These are phyloP conservation scores for Azemiops feae DNA, from an alignment of 2,113 vertebrate species.

Conservation along the genomic window DNA sequence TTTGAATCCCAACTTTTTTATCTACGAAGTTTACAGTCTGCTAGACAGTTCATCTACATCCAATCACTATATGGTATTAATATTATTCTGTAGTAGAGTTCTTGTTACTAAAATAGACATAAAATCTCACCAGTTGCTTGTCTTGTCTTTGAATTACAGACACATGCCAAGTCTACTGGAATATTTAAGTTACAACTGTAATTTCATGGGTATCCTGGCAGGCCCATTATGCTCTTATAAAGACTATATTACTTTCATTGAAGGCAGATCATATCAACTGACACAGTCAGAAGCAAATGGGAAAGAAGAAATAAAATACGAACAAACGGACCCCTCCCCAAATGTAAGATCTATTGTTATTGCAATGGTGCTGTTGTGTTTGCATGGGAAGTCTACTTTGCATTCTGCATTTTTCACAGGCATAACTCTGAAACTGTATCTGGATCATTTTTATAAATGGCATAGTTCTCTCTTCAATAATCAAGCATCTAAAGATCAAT, in stretches of 20 bases:
- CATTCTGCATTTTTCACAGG: conserved; percentile 33
- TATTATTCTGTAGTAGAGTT: background rate
- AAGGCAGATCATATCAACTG: conserved; percentile 82
- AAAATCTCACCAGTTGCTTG: conserved; percentile 47
- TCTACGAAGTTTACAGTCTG: background rate
- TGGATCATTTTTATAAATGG: conserved; percentile 27
- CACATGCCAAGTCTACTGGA: conserved; percentile 95
- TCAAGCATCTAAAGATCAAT: conserved; percentile 34
- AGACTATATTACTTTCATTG: conserved; percentile 95
- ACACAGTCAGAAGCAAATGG: conserved; percentile 80
- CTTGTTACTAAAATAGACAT: background rate
- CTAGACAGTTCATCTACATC: background rate
- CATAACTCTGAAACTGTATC: conserved; percentile 30
- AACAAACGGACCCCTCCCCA: conserved; percentile 85
- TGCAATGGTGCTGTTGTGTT: conserved; percentile 21
- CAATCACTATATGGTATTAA: background rate
- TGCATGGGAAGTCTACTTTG: conserved; percentile 37
- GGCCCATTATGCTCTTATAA: conserved; percentile 97
- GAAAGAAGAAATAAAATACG: conserved; percentile 81
- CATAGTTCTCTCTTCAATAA: conserved; percentile 12
- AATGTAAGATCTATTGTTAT: conserved; percentile 76
- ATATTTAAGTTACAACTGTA: conserved; percentile 97
- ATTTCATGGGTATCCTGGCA: conserved; percentile 98
- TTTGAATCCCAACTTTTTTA: background rate
- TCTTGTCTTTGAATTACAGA: conserved; percentile 74